Conservation (phyloP, 2,797 vertebrate genomes). For the Hyperoplus lanceolatus region DNA sequence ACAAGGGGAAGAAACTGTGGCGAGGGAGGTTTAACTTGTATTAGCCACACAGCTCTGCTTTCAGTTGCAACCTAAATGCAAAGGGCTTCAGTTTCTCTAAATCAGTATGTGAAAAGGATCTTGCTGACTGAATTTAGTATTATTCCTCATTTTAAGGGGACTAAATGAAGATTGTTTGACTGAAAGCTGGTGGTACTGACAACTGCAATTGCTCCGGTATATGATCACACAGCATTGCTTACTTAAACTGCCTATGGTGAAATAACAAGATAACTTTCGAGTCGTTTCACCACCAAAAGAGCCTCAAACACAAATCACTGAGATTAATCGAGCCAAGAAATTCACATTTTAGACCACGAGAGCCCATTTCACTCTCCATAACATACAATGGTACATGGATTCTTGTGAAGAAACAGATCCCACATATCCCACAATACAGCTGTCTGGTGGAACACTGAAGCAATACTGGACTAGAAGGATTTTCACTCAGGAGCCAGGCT, state of each 20-base stretch:
- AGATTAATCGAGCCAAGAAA: slow-evolving; percentile 55
- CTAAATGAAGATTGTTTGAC: slow-evolving; percentile 10
- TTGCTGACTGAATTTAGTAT: slow-evolving; percentile 13
- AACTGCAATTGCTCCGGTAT: slow-evolving; percentile 8
- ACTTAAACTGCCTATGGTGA: slow-evolving; percentile 24
- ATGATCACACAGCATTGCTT: slow-evolving; percentile 16
- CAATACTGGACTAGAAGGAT: slow-evolving; percentile 76
- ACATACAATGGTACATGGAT: slow-evolving; percentile 70
- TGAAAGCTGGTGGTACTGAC: slow-evolving; percentile 24
- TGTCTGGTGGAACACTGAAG: slow-evolving; percentile 55
- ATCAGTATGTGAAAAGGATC: slow-evolving; percentile 5
- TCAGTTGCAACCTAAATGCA: slow-evolving; percentile 8
- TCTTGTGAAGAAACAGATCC: slow-evolving; percentile 69
- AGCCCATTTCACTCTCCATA: slow-evolving; percentile 77
- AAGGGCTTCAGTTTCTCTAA: background rate
- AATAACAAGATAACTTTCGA: slow-evolving; percentile 6
- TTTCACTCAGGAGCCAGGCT: slow-evolving; percentile 65
- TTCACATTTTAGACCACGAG: slow-evolving; percentile 59
- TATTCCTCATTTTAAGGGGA: background rate
- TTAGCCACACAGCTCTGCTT: slow-evolving; percentile 32
- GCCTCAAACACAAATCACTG: slow-evolving; percentile 46
- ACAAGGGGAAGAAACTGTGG: slow-evolving; percentile 87
- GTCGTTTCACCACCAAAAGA: slow-evolving; percentile 33
- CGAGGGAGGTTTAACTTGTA: slow-evolving; percentile 41
- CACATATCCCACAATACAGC: slow-evolving; percentile 60